phyloP scores from a whole-genome alignment of 2,797 vertebrate genomes.

The Pantherophis vulpinus region DNA sequence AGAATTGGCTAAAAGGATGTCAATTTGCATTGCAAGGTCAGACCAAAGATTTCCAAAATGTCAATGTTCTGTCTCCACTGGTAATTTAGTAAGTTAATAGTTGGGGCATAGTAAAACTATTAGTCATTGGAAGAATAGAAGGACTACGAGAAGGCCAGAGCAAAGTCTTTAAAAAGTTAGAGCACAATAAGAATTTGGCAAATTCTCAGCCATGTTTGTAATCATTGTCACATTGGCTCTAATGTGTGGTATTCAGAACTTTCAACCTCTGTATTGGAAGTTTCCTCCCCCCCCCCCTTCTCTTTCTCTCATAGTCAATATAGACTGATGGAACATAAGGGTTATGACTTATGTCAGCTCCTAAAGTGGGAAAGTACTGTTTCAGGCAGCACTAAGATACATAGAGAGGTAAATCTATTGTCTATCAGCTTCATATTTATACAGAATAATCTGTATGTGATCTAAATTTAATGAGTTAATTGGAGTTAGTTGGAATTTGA shows the following conservation, averaged over 20 bases:
- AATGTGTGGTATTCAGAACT: background rate
- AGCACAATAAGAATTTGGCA: background rate
- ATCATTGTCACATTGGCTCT: background rate
- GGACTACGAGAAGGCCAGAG: background rate
- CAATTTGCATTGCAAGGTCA: background rate
- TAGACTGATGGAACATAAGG: background rate
- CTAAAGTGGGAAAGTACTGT: background rate
- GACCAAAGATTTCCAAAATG: background rate
- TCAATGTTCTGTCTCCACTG: background rate
- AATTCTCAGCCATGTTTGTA: background rate
- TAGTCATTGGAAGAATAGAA: background rate
- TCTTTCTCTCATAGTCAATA: background rate
- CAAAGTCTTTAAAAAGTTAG: background rate
- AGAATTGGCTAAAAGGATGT: background rate
- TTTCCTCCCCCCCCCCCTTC: background rate
- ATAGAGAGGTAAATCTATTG: background rate
- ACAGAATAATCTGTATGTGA: background rate
- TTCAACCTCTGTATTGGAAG: background rate
- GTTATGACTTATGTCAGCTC: background rate
- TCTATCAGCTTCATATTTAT: background rate
- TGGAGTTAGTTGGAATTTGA: no score
- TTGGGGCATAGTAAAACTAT: background rate
- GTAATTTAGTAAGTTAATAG: background rate
- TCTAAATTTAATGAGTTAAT: no score
- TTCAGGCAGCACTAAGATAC: background rate